These are phyloP conservation scores for Phataginus tetradactyla DNA, from an alignment of 2,797 vertebrate species.

Conservation along the genomic window DNA sequence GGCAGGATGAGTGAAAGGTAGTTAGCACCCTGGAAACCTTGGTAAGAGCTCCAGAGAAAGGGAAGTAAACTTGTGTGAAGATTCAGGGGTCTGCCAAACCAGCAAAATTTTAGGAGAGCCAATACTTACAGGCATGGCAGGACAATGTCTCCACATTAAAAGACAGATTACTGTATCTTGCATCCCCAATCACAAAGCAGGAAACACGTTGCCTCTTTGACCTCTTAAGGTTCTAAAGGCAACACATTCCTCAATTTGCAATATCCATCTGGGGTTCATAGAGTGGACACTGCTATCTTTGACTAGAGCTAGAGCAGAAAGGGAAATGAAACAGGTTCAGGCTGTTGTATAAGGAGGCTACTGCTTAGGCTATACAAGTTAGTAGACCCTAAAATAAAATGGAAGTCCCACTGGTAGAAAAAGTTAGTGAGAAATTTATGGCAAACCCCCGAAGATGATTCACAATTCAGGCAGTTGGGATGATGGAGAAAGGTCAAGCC, in stretches of 20 bases:
- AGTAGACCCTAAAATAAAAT: background rate
- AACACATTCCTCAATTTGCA: background rate
- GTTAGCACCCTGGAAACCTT: background rate
- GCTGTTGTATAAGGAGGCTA: background rate
- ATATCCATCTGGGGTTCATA: background rate
- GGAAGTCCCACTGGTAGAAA: background rate
- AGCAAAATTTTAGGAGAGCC: background rate
- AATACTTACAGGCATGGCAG: background rate
- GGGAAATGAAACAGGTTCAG: background rate
- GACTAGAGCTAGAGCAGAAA: background rate
- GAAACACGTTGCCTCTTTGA: background rate
- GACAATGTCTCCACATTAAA: background rate
- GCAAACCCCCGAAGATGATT: background rate
- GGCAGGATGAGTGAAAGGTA: background rate
- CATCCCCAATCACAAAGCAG: background rate
- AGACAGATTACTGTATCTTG: background rate
- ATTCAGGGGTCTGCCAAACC: background rate
- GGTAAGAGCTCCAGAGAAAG: background rate
- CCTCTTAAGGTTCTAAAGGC: background rate
- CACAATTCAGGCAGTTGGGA: background rate
- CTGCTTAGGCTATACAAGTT: background rate
- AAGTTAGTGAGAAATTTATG: background rate
- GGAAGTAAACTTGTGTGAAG: background rate
- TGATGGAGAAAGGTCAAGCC: background rate
- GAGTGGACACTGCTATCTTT: background rate